These are phyloP conservation scores for Ciconia boyciana DNA, from an alignment of 2,113 vertebrate species.

Conservation along the genomic window DNA sequence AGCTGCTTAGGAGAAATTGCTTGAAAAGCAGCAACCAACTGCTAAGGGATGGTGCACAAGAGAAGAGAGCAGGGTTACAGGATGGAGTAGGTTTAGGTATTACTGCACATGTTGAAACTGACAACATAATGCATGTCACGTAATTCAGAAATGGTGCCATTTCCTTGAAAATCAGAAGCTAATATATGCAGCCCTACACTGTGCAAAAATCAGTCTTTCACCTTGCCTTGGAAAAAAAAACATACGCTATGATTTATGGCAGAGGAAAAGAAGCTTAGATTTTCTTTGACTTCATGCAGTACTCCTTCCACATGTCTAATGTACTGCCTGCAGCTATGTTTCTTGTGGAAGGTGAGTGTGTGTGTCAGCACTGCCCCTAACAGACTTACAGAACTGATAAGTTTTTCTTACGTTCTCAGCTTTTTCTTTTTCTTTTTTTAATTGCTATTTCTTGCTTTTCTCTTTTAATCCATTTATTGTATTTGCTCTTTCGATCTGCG, in stretches of 20 bases:
- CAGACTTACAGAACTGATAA: neutral
- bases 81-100: neutral
- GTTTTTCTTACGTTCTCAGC: neutral
- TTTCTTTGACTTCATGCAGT: constrained; percentile 30
- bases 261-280: constrained; percentile 52
- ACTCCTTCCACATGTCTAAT: constrained; percentile 14
- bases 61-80: neutral
- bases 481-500: neutral
- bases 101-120: neutral
- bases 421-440: neutral
- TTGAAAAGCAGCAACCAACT: neutral
- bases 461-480: neutral
- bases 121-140: neutral
- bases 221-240: neutral
- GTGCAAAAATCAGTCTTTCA: constrained; percentile 39
- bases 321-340: constrained; percentile 8
- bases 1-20: neutral
- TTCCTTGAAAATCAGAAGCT: constrained; percentile 40
- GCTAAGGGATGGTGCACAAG: neutral
- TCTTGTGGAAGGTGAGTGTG: neutral
- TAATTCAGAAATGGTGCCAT: constrained; percentile 12
- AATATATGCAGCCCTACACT: constrained; percentile 22
- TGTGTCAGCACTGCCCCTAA: neutral
- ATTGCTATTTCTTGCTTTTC: neutral
- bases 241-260: constrained; percentile 10